Conservation (phyloP, 1,140 invertebrate species). For the Cherax destructor region DNA sequence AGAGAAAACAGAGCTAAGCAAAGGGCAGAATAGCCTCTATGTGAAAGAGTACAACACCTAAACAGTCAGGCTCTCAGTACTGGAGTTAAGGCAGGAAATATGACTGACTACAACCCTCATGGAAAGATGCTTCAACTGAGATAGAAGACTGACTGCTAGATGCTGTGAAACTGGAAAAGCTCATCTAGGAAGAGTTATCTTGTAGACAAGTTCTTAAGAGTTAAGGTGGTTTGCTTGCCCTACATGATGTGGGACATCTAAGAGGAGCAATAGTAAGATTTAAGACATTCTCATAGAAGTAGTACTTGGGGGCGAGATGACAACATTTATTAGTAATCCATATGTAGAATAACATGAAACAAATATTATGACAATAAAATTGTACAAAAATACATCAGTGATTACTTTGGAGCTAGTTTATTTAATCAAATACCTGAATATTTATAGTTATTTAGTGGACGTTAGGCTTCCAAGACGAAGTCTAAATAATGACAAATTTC, state of each 20-base stretch:
- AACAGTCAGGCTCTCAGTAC: slow-evolving; percentile 62
- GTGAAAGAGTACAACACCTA: slow-evolving; percentile 58
- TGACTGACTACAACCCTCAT: slow-evolving; percentile 59
- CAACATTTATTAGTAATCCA: slow-evolving; percentile 58
- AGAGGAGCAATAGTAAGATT: slow-evolving; percentile 31
- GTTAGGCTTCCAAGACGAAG: slow-evolving; percentile 57
- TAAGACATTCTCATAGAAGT: slow-evolving; percentile 46
- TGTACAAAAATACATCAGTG: slow-evolving; percentile 69
- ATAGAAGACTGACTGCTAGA: not conserved
- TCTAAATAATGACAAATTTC: slow-evolving; percentile 65
- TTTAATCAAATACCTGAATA: slow-evolving; percentile 69
- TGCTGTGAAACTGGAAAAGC: slow-evolving; percentile 1
- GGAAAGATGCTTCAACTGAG: slow-evolving; percentile 41
- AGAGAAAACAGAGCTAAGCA: slow-evolving; percentile 59
- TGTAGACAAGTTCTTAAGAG: not conserved
- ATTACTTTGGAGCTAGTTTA: slow-evolving; percentile 68
- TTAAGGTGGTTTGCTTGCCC: not conserved
- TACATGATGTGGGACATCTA: slow-evolving; percentile 11
- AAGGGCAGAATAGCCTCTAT: slow-evolving; percentile 63
- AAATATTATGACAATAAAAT: slow-evolving; percentile 68
- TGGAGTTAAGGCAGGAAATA: slow-evolving; percentile 66
- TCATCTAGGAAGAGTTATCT: not conserved
- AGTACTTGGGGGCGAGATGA: slow-evolving; percentile 42
- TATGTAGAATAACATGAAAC: slow-evolving; percentile 65
- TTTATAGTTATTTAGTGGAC: slow-evolving; percentile 67